Base-by-base conservation (phyloP, 2,113 vertebrate genomes). In the Gadus chalcogrammus region DNA sequence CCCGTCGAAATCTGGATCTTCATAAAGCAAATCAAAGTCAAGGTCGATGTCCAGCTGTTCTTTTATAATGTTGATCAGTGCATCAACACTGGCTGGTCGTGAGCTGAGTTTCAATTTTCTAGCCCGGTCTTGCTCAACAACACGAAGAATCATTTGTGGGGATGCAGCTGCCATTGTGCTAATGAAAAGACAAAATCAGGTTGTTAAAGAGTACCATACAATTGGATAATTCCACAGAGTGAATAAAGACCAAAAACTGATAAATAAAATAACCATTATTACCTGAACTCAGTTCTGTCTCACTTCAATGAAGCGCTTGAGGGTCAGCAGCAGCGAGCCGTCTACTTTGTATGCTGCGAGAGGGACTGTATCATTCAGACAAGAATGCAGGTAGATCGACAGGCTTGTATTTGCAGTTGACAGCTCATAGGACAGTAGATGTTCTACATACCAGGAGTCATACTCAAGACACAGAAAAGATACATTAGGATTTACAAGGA, bases 1-100 rank as follows among this genome's bases (percentile, higher is more conserved):
- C 3, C 70, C 70, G 48, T 82, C 72, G 68, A 86, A 78, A 62
- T 84, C 75, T 72, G 80, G 77, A 63, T 82, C 75, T 71, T 84
- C 73, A 7, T 80, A 82, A 12, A 24, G 17, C n/a, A 82, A 74
- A 42, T 42, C 38, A 42, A 42, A 42, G 3, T 42, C 38, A 42
- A 42, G 38, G 38, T 42, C 38, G 5, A 80, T 1, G 24, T 74
- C 66, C 62, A 77, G 8, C 17, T 84, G 38, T 67, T 82, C 65
- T 53, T 53, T 53, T 53, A 53, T 53, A 53, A 53, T 56, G 9
- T 11, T 56, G 4, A 56, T 15, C 53, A 53, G 48, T 15, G 13
- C 53, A 56, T 56, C 53, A 56, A 15, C 53, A 56, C 9, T 13
- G 53, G 53, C 53, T 56, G 53, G 53, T 56, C 16, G 53, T 15